Evolutionary conservation across 2,888 invertebrate genomes (phyloP).

Genomic region (Hypsopygia costalis): DNA sequence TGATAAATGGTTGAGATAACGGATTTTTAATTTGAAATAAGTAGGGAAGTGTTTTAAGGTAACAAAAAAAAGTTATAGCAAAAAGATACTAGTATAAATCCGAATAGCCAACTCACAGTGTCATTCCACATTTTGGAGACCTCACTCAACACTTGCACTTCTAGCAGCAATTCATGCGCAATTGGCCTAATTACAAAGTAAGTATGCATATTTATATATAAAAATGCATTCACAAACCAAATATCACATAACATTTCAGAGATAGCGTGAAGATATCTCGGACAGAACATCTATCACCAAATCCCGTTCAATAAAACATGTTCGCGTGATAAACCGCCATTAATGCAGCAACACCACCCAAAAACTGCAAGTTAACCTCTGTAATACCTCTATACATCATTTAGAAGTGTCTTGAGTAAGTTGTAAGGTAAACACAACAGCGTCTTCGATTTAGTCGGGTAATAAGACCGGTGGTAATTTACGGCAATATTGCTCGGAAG

Average conservation of each 20-base stretch:
- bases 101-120: too few species aligned
- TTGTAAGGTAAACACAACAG: conserved; percentile 41
- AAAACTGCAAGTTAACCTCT: conserved; percentile 70
- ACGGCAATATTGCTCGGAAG: conserved; percentile 24
- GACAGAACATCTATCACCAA: not conserved
- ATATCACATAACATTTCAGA: not conserved
- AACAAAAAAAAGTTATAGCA: too few species aligned
- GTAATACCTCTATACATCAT: conserved; percentile 59
- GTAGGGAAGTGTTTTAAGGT: too few species aligned
- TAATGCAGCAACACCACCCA: conserved; percentile 46
- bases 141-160: too few species aligned
- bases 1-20: too few species aligned
- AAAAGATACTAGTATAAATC: too few species aligned
- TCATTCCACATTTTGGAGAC: too few species aligned
- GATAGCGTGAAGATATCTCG: not conserved
- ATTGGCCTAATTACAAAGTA: too few species aligned
- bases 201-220: too few species aligned
- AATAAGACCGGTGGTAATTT: conserved; percentile 34
- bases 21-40: too few species aligned
- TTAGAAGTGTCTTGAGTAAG: conserved; percentile 32
- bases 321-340: conserved; percentile 62
- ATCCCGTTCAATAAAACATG: conserved; percentile 49
- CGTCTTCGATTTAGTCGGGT: conserved; percentile 17
- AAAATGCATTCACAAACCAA: too few species aligned
- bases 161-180: too few species aligned